Base-by-base conservation (phyloP, 2,888 invertebrate genomes). In the Helobdella robusta region DNA sequence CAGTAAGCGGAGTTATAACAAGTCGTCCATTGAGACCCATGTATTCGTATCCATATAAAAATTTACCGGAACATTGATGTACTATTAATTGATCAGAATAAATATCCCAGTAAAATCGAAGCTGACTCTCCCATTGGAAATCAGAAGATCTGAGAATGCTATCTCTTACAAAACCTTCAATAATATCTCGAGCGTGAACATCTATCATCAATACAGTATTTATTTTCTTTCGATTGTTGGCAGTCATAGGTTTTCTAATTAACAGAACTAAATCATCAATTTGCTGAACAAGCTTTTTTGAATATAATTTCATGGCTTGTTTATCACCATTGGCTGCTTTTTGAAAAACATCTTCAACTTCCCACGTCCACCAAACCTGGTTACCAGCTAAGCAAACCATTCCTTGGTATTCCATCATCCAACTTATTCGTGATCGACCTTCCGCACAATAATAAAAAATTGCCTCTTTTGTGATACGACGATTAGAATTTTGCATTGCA, bases 311-410 rank as follows among this genome's bases (percentile, higher is more conserved):
- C 89, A 93, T 91, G 0, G 91, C 90, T 18, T 87, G 82, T 77
- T 91, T 89, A 32, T 67, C 50, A 18, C 69, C 69, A 3, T 46
- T 20, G 70, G 76, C 79, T 60, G 80, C 75, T 70, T 80, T 86
- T 4, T 77, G 80, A 77, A 93, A 92, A 0, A 90, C 89, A 75
- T 92, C 88, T 75, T 93, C 93, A 0, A 91, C 90, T 78, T 93
- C 92, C 6, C 89, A 89, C 0, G 92, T 93, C 92, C 92, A 93
- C 92, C 92, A 93, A 1, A 93, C 87, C 73, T 89, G 88, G 81
- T 90, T 90, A 0, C 89, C 88, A 0, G 87, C 89, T 20, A 90
- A 80, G 69, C 87, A 85, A 54, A 89, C 85, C 89, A 89, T 89
- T 62, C 92, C 92, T 76, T 88, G 88, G 79, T 88, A 91, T 72